Evolutionary conservation across 2,797 vertebrate genomes (phyloP).

Genomic region (Bovichtus variegatus): DNA sequence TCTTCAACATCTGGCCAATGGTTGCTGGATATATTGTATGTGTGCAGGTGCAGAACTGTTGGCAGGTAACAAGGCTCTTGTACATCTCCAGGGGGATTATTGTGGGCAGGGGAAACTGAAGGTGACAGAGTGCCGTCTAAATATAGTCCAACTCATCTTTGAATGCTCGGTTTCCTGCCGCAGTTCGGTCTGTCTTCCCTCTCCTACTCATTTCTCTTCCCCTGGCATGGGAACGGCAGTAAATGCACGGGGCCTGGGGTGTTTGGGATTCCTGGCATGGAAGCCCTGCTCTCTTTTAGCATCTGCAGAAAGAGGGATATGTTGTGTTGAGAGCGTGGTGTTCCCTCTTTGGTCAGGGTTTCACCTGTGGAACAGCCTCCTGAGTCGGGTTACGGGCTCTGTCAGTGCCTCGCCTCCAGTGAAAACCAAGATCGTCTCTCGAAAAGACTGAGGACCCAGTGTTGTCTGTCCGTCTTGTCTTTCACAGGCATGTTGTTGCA

Average conservation of each 20-base stretch:
- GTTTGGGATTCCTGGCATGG: slow-evolving; percentile 67
- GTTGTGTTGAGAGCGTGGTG: slow-evolving; percentile 45
- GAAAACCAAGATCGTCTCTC: slow-evolving; percentile 63
- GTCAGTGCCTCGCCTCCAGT: slow-evolving; percentile 54
- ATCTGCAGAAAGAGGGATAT: slow-evolving; percentile 52
- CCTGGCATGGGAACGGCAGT: slow-evolving; percentile 28
- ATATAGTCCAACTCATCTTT: slow-evolving; percentile 58
- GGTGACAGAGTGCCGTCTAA: slow-evolving; percentile 61
- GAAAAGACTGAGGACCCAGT: slow-evolving; percentile 65
- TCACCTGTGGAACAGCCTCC: slow-evolving; percentile 67
- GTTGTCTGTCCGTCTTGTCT: slow-evolving; percentile 74
- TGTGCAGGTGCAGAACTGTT: slow-evolving; percentile 30
- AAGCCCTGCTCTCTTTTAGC: slow-evolving; percentile 57
- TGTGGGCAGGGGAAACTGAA: slow-evolving; percentile 50
- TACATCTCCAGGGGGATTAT: slow-evolving; percentile 26
- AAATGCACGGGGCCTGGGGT: slow-evolving; percentile 34
- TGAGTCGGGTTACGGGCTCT: slow-evolving; percentile 73
- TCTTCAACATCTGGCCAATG: slow-evolving; percentile 57
- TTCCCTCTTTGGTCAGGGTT: slow-evolving; percentile 49
- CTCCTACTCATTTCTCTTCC: slow-evolving; percentile 38
- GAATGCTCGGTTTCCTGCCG: slow-evolving; percentile 35
- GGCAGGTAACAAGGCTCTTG: slow-evolving; percentile 45
- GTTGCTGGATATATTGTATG: slow-evolving; percentile 12
- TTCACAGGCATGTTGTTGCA: slow-evolving; percentile 70
- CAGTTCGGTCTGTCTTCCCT: slow-evolving; percentile 18